Conservation (phyloP, 2,797 vertebrate genomes). For the Cynodonichthys magdalenae region DNA sequence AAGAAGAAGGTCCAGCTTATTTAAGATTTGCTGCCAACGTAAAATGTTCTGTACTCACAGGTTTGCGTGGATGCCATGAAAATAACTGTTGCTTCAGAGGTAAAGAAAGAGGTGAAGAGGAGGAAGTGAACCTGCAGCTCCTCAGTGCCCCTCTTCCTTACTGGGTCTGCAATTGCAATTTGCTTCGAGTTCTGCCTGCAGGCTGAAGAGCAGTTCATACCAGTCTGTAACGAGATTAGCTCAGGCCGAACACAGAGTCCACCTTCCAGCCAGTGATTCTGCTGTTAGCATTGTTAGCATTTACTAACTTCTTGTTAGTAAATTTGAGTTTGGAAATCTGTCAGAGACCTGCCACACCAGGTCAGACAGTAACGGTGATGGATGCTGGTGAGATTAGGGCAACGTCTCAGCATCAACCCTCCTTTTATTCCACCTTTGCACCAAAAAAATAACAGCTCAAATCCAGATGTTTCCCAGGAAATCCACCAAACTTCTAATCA, state of each 20-base stretch:
- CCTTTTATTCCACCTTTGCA: not conserved
- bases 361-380: not conserved
- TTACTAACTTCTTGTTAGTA: not conserved
- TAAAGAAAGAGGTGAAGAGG: constrained; percentile 22
- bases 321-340: not conserved
- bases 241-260: constrained; percentile 40
- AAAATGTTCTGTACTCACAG: constrained; percentile 41
- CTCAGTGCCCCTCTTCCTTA: constrained; percentile 19
- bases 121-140: constrained; percentile 23
- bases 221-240: constrained; percentile 65
- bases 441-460: not conserved
- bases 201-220: constrained; percentile 46
- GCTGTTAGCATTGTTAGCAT: constrained; percentile 7
- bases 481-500: constrained; percentile 5
- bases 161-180: constrained; percentile 1
- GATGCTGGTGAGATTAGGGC: not conserved
- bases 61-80: constrained; percentile 30
- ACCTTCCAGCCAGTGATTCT: not conserved
- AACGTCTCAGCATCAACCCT: not conserved
- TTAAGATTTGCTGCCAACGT: no score
- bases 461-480: not conserved
- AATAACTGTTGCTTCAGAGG: constrained; percentile 16
- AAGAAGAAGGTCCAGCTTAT: no score
- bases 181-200: constrained; percentile 38
- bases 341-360: not conserved